Conservation (phyloP, 35 echinoderm and acorn worm genomes). For the Patiria miniata region DNA sequence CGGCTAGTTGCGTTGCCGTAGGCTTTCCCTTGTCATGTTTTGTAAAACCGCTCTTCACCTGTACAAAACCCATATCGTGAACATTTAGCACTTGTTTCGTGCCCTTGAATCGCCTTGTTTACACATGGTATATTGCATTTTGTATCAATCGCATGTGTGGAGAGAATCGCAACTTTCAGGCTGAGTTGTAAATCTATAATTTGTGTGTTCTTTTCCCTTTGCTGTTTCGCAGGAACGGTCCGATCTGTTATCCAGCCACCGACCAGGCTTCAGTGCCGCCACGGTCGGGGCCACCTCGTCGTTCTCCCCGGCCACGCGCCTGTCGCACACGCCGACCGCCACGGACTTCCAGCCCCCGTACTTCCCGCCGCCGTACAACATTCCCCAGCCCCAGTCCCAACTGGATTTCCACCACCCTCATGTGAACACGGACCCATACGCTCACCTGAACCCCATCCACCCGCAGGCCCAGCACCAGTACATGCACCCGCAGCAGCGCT, state of each 20-base stretch:
- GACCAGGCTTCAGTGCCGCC: conserved; percentile 89
- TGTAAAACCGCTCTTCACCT: not conserved
- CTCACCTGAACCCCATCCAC: conserved; percentile 94
- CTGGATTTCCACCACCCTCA: conserved; percentile 95
- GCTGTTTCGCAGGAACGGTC: conserved; percentile 76
- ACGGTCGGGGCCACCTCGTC: conserved; percentile 81
- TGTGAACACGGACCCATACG: conserved; percentile 93
- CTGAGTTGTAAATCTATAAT: not conserved
- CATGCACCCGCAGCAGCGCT: conserved; percentile 84
- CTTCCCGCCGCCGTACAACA: conserved; percentile 97
- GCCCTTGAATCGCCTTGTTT: no score
- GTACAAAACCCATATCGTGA: no score
- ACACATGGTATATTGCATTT: no score
- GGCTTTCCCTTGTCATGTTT: not conserved
- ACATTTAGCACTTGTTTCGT: no score
- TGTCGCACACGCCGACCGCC: conserved; percentile 86
- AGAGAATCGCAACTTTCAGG: not conserved
- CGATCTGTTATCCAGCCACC: conserved; percentile 81
- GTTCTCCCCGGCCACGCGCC: conserved; percentile 85
- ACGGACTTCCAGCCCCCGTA: conserved; percentile 98
- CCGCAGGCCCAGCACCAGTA: conserved; percentile 90
- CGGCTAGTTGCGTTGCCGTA: not conserved
- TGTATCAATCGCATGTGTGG: not conserved
- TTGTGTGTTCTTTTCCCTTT: not conserved
- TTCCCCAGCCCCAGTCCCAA: conserved; percentile 90